Conservation (phyloP, 1,140 invertebrate species). For the Temnothorax longispinosus region DNA sequence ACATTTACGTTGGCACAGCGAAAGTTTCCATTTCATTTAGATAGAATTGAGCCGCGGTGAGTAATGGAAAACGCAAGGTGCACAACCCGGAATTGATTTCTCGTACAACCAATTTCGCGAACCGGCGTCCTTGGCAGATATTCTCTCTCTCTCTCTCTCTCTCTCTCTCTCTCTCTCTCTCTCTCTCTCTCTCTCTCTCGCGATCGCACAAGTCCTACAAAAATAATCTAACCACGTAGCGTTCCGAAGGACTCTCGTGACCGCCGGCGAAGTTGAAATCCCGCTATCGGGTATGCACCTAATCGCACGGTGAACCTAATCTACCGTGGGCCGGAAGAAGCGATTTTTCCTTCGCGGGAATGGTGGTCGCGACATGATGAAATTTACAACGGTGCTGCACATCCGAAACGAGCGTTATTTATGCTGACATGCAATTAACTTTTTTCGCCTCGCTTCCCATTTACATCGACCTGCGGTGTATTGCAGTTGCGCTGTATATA, state of each 20-base stretch:
- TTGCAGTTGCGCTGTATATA: neutral
- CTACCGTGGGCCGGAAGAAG: neutral
- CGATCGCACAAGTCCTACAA: slow-evolving; percentile 29
- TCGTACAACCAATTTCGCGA: slow-evolving; percentile 55
- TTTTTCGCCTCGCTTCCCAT: slow-evolving; percentile 40
- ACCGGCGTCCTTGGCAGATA: slow-evolving; percentile 36
- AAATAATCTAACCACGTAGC: slow-evolving; percentile 46
- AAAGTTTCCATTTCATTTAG: slow-evolving; percentile 59
- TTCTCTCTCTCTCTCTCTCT: neutral
- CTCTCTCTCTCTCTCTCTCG: neutral
- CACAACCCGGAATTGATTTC: slow-evolving; percentile 51
- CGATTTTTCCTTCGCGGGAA: slow-evolving; percentile 31
- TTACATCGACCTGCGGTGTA: slow-evolving; percentile 36
- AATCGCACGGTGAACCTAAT: slow-evolving; percentile 39
- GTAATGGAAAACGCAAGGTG: slow-evolving; percentile 56
- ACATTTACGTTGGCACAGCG: slow-evolving; percentile 54
- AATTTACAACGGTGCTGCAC: slow-evolving; percentile 42
- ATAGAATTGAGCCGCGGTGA: slow-evolving; percentile 37
- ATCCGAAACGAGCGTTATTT: slow-evolving; percentile 60
- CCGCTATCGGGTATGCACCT: slow-evolving; percentile 27
- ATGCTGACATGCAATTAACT: slow-evolving; percentile 56
- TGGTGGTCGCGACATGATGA: slow-evolving; percentile 20
- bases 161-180: no score
- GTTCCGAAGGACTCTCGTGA: slow-evolving; percentile 1
- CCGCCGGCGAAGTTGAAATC: neutral